Percentiles rank a stretch among this genome's conserved stretches.
Evolutionary conservation across 2,888 invertebrate species (phyloP).

Genomic region (Drosophila mimica): DNA sequence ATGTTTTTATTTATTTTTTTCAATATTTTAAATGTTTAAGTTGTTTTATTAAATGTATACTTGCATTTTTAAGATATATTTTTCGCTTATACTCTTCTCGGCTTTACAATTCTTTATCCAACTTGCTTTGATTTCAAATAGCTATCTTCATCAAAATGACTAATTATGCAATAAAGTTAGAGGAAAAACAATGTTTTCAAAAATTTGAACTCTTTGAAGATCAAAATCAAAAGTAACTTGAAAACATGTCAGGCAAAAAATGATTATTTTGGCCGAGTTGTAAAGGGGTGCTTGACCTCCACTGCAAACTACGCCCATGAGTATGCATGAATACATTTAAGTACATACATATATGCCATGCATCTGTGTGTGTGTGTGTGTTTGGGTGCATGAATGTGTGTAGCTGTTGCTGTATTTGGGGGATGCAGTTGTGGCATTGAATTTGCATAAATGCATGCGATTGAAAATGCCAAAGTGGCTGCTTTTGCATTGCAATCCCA

Average conservation of each 20-base stretch:
- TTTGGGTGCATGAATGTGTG: neutral
- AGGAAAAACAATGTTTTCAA: fast-evolving
- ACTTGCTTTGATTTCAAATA: neutral
- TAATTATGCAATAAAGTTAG: neutral
- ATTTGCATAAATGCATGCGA: conserved; percentile 71
- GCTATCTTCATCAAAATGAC: neutral
- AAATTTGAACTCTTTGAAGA: neutral
- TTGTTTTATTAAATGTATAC: neutral
- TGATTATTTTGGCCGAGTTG: neutral
- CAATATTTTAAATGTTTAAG: neutral
- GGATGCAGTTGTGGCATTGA: conserved; percentile 63
- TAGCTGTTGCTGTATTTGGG: conserved; percentile 27
- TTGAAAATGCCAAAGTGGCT: conserved; percentile 68
- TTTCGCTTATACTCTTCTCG: neutral
- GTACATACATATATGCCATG: neutral
- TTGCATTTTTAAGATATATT: neutral
- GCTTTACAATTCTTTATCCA: neutral
- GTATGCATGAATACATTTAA: neutral
- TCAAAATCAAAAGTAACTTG: neutral
- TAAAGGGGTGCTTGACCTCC: neutral
- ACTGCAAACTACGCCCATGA: neutral
- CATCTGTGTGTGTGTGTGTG: neutral
- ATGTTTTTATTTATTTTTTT: too few species aligned
- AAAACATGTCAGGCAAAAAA: neutral
- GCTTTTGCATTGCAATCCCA: conserved; percentile 37